phyloP scores from a whole-genome alignment of 2,113 vertebrate genomes.

The Psilopsiagon aymara region DNA sequence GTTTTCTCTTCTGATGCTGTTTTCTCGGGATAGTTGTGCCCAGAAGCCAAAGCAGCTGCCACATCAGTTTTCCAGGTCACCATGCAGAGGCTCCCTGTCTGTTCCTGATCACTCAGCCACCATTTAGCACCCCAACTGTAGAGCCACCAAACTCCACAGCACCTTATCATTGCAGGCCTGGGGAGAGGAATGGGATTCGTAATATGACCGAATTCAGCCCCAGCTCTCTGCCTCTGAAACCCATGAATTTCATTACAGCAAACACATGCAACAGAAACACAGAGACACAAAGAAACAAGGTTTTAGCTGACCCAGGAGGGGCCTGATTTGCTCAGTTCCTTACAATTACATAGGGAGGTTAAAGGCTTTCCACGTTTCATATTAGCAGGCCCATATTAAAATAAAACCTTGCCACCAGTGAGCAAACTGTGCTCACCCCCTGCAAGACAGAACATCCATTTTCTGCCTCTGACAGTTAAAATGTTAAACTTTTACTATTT shows the following conservation, averaged over 20 bases:
- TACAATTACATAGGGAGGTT: neutral
- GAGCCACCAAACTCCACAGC: neutral
- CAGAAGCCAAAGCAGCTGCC: neutral
- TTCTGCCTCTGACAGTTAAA: neutral
- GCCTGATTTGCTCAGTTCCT: neutral
- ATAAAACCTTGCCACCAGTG: fast-evolving
- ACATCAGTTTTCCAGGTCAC: neutral
- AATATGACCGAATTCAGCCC: neutral
- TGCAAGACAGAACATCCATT: neutral
- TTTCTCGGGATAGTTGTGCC: neutral
- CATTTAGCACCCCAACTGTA: neutral
- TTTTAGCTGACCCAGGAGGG: neutral
- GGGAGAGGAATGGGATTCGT: neutral
- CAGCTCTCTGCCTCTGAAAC: neutral
- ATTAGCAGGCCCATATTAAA: fast-evolving
- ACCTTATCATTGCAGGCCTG: neutral
- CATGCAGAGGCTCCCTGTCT: neutral
- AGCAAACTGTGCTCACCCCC: neutral
- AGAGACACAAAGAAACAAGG: neutral
- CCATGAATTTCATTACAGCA: fast-evolving
- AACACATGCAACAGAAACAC: neutral
- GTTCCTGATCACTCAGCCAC: neutral
- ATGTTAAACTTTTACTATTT: fast-evolving
- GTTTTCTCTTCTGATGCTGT: neutral
- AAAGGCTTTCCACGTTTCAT: too few relatives aligned